Percentiles rank a stretch among this genome's conserved stretches.
Evolutionary conservation across 35 echinoderm and acorn worm species (phyloP).

Genomic region (Acanthaster planci): DNA sequence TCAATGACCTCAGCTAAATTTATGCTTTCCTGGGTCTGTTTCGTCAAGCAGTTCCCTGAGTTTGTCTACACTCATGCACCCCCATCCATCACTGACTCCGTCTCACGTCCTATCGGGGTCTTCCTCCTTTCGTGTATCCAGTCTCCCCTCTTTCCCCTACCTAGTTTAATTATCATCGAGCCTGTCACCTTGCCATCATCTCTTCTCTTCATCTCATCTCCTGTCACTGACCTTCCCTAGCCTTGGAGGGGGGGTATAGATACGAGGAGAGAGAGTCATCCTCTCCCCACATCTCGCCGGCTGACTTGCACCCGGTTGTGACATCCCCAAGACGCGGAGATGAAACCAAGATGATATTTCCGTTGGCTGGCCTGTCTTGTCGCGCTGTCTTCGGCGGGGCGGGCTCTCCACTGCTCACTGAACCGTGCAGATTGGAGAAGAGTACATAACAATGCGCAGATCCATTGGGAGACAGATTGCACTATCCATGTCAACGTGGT

Average conservation of each 20-base stretch:
- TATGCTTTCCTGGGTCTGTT: too few relatives aligned
- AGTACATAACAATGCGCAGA: background rate
- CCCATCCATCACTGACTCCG: background rate
- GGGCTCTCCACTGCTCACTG: background rate
- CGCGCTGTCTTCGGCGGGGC: background rate
- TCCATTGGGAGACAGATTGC: background rate
- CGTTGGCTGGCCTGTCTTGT: slow-evolving; percentile 12
- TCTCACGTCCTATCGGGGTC: background rate
- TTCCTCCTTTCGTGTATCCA: slow-evolving; percentile 14
- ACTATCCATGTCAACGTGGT: background rate
- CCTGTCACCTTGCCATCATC: background rate
- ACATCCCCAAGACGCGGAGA: background rate
- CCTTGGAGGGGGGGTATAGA: too few relatives aligned
- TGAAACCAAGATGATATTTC: slow-evolving; percentile 15
- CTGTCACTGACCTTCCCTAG: slow-evolving; percentile 18
- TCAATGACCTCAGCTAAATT: too few relatives aligned
- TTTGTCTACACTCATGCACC: background rate
- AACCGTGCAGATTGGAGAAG: background rate
- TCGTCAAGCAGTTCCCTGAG: too few relatives aligned
- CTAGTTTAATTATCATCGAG: slow-evolving; percentile 13
- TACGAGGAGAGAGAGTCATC: too few relatives aligned
- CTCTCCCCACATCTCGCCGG: background rate
- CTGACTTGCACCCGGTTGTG: slow-evolving; percentile 9
- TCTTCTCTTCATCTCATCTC: background rate
- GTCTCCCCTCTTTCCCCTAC: background rate